Evolutionary conservation across 2,797 vertebrate species (phyloP), one percentile per base, ranked within the genome.

Genomic region (Chelon auratus): DNA sequence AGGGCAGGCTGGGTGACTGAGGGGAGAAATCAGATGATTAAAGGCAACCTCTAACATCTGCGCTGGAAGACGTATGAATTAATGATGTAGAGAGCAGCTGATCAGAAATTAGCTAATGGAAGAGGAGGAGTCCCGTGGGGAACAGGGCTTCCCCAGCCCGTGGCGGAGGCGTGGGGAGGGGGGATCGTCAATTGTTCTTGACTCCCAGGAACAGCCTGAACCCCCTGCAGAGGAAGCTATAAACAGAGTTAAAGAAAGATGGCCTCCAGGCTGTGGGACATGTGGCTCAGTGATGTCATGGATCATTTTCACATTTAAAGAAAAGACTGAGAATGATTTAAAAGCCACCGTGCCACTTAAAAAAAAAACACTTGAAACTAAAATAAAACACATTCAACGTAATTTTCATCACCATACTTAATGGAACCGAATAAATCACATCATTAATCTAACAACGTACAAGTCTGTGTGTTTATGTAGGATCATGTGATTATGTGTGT

Each of bases 41-140:
- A 91, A 89, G 80, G 79, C 84, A 82, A 89, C 78, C 80, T 83
- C 84, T 72, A 83, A 80, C 89, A 91, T 92, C 89, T 91, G 89
- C 82, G 76, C 86, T 72, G 81, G 77, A 77, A 80, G 78, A 88
- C 22, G 26, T 76, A 92, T 94, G 92, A 93, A 93, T 93, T 86
- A 93, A 92, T 93, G 87, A 94, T 91, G 80, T 80, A 71, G 89
- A 89, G 80, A 87, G 91, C 91, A 93, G 91, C 89, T 92, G 92
- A 93, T 92, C 86, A 90, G 85, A 87, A 93, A 90, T 93, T 88
- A 93, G 89, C 93, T 93, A 95, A 94, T 95, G 92, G 89, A 89
- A 75, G 79, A 84, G 88, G 90, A 80, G 82, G 74, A 68, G 82
- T 82, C 84, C 83, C 89, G 22, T 10, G 52, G 54, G 78, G 40